phyloP scores from a whole-genome alignment of 1,140 invertebrate species.

The Zaprionus gabonicus region DNA sequence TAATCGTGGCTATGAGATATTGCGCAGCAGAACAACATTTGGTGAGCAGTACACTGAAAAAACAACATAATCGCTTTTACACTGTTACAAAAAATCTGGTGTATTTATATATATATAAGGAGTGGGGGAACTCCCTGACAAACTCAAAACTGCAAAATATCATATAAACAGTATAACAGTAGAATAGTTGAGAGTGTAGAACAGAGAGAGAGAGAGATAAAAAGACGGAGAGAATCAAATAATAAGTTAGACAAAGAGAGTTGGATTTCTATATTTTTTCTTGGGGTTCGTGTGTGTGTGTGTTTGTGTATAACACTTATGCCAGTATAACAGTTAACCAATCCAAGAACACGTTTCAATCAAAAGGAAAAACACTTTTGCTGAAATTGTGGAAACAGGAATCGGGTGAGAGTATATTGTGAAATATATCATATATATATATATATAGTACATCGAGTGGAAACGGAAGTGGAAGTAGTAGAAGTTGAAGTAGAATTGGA shows the following conservation, averaged over 20 bases:
- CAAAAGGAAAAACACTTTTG: slow-evolving; percentile 31
- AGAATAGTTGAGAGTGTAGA: slow-evolving; percentile 4
- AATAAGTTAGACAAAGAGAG: slow-evolving; percentile 16
- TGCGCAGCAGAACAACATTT: slow-evolving; percentile 74
- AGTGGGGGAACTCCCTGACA: not conserved
- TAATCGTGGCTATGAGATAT: slow-evolving; percentile 72
- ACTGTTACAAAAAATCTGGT: slow-evolving; percentile 74
- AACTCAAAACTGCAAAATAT: slow-evolving; percentile 33
- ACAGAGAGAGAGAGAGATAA: slow-evolving; percentile 18
- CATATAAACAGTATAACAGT: slow-evolving; percentile 20
- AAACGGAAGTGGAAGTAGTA: slow-evolving; percentile 28
- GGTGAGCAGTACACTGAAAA: slow-evolving; percentile 80
- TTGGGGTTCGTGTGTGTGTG: slow-evolving; percentile 18
- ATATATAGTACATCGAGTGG: slow-evolving; percentile 56
- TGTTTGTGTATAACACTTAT: slow-evolving; percentile 47
- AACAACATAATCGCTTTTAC: slow-evolving; percentile 82
- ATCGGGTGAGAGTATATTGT: not conserved
- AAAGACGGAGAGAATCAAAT: slow-evolving; percentile 40
- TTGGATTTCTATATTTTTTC: not conserved
- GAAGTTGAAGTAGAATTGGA: slow-evolving; percentile 16
- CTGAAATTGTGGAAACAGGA: slow-evolving; percentile 19
- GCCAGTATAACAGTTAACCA: slow-evolving; percentile 57
- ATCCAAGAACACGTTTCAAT: slow-evolving; percentile 42
- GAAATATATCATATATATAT: slow-evolving; percentile 2
- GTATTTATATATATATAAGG: slow-evolving; percentile 46